These are phyloP conservation scores for Volucella inflata DNA, from an alignment of 2,888 invertebrate genomes.

Conservation along the genomic window DNA sequence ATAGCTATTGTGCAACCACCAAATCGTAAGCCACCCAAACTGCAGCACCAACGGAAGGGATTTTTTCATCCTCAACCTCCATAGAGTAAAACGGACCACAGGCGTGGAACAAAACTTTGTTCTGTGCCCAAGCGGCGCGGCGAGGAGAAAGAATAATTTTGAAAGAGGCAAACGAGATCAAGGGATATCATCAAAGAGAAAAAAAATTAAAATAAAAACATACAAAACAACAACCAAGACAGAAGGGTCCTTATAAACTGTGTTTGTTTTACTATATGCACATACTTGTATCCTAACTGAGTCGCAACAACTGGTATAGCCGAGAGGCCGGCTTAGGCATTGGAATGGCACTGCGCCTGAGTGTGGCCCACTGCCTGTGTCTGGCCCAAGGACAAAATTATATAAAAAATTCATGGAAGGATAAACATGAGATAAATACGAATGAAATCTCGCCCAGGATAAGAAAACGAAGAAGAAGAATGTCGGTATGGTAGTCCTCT, in stretches of 20 bases:
- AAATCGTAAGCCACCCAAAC: constrained; percentile 46
- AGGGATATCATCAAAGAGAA: constrained; percentile 31
- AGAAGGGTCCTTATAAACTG: constrained; percentile 44
- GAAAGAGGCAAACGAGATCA: constrained; percentile 58
- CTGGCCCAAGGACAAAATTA: constrained; percentile 60
- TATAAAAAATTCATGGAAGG: constrained; percentile 75
- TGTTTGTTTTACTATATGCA: constrained; percentile 54
- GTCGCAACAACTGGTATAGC: constrained; percentile 40
- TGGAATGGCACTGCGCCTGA: too few relatives aligned
- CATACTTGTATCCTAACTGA: constrained; percentile 22
- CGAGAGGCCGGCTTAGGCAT: constrained; percentile 18
- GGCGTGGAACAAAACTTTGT: constrained; percentile 49
- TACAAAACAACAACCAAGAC: constrained; percentile 9
- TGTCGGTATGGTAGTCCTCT: constrained; percentile 56
- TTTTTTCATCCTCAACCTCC: constrained; percentile 5
- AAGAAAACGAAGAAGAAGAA: constrained; percentile 64
- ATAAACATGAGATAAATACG: constrained; percentile 74
- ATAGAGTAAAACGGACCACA: constrained; percentile 29
- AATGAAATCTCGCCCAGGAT: constrained; percentile 64
- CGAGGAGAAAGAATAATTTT: constrained; percentile 47
- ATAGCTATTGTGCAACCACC: constrained; percentile 53
- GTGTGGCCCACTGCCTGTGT: neutral
- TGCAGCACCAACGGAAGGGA: constrained; percentile 38
- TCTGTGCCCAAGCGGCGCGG: constrained; percentile 7
- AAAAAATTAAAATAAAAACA: constrained; percentile 1